Evolutionary conservation across 37 sponge, comb jelly and placozoan genomes (phyloP).

Genomic region (Axinella damicornis): DNA sequence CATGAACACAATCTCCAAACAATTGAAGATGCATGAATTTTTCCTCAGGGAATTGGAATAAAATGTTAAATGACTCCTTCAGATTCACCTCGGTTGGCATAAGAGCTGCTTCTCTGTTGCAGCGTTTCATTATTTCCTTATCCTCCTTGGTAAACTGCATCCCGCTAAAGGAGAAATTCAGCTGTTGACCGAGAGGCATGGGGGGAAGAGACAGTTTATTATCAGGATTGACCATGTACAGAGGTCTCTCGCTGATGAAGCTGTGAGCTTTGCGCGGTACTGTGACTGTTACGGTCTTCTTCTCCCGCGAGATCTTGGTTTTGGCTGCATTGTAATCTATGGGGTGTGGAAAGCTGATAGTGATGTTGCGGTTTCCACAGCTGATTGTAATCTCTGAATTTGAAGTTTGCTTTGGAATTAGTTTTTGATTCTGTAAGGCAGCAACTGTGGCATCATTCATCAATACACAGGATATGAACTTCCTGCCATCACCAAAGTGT

Average conservation of each 20-base stretch:
- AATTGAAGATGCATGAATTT: no score
- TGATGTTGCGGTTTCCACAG: neutral
- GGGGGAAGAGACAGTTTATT: neutral
- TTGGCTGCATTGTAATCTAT: neutral
- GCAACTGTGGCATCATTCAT: neutral
- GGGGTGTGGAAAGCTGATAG: conserved; percentile 18
- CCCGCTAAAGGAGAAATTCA: no score
- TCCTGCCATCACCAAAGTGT: conserved; percentile 21
- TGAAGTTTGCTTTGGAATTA: neutral
- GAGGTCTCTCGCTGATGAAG: neutral
- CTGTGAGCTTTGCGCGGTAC: neutral
- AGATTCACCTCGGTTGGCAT: neutral
- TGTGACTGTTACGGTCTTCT: neutral
- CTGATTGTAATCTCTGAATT: neutral
- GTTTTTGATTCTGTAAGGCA: neutral
- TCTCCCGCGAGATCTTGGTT: conserved; percentile 10
- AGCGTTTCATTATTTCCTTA: no score
- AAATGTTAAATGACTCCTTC: neutral
- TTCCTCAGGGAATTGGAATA: neutral
- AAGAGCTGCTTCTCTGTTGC: neutral
- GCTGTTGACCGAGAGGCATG: neutral
- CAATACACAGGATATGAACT: conserved; percentile 3
- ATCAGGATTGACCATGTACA: neutral
- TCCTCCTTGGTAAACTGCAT: no score
- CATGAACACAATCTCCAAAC: neutral